phyloP scores from a whole-genome alignment of 2,888 invertebrate genomes.

The Eumerus sabulonum region DNA sequence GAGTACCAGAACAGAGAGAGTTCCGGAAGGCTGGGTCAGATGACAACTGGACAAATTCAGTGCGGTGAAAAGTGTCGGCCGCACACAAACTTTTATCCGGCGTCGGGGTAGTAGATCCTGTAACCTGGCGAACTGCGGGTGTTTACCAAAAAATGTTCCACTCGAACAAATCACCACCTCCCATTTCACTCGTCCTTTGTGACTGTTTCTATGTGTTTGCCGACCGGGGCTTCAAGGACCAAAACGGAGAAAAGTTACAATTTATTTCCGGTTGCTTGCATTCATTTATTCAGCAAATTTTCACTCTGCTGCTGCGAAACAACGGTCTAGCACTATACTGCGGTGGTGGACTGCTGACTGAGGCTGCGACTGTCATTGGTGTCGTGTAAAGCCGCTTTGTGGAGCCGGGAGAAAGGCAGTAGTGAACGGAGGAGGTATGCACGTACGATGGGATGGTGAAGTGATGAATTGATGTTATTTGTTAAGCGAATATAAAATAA shows the following conservation, averaged over 20 bases:
- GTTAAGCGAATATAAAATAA: constrained; percentile 67
- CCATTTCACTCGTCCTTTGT: constrained; percentile 7
- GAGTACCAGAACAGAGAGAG: constrained; percentile 24
- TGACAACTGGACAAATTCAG: constrained; percentile 67
- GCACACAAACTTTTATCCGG: constrained; percentile 62
- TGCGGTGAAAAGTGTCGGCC: constrained; percentile 64
- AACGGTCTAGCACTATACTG: constrained; percentile 1
- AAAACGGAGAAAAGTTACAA: constrained; percentile 59
- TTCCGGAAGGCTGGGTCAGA: constrained; percentile 46
- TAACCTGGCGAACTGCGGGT: constrained; percentile 42
- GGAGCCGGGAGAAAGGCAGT: too few relatives aligned
- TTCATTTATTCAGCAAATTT: constrained; percentile 66
- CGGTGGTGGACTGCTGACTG: neutral
- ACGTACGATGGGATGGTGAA: constrained; percentile 70
- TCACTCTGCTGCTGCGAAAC: constrained; percentile 46
- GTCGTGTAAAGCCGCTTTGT: too few relatives aligned
- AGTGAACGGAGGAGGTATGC: constrained; percentile 25
- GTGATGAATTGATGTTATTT: constrained; percentile 73
- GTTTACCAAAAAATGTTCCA: constrained; percentile 63
- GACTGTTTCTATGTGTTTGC: neutral
- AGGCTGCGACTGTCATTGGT: too few relatives aligned
- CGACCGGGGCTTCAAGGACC: constrained; percentile 26
- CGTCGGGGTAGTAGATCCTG: constrained; percentile 26
- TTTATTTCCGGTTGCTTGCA: constrained; percentile 68
- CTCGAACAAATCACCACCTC: constrained; percentile 40